Evolutionary conservation across 30 jellyfish, hydroid and myxozoan species (phyloP).

Genomic region (Clytia hemisphaerica): DNA sequence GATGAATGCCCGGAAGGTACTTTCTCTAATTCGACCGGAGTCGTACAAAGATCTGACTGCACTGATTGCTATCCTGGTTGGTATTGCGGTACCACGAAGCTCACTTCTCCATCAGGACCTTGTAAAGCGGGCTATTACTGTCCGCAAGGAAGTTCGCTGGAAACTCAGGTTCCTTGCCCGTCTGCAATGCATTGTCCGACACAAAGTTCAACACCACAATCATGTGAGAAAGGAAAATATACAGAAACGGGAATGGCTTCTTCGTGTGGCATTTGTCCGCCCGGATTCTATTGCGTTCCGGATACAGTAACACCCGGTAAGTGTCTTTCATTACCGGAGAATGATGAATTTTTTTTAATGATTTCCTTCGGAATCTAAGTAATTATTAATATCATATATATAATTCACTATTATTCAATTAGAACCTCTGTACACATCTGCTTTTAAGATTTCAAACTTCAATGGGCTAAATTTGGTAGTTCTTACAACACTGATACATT

Average conservation of each 20-base stretch:
- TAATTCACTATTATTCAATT: not conserved
- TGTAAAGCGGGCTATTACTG: constrained; percentile 83
- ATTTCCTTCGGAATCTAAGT: no score
- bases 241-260: constrained; percentile 77
- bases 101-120: constrained; percentile 68
- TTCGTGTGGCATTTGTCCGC: constrained; percentile 54
- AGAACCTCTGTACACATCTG: not conserved
- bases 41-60: constrained; percentile 45
- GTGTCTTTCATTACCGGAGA: not conserved
- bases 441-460: not conserved
- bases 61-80: constrained; percentile 65
- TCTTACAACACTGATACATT: no score
- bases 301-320: constrained; percentile 62
- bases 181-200: constrained; percentile 91
- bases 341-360: not conserved
- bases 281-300: constrained; percentile 72
- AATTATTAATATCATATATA: not conserved
- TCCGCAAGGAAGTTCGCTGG: constrained; percentile 76
- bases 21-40: constrained; percentile 72
- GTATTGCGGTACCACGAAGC: constrained; percentile 59
- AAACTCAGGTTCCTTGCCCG: constrained; percentile 58
- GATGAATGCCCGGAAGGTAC: constrained; percentile 78
- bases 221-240: constrained; percentile 78
- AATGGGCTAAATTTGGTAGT: not conserved
- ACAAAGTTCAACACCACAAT: constrained; percentile 70